Conservation (phyloP, 2,797 vertebrate species). For the Amblyopsis hoosieri region DNA sequence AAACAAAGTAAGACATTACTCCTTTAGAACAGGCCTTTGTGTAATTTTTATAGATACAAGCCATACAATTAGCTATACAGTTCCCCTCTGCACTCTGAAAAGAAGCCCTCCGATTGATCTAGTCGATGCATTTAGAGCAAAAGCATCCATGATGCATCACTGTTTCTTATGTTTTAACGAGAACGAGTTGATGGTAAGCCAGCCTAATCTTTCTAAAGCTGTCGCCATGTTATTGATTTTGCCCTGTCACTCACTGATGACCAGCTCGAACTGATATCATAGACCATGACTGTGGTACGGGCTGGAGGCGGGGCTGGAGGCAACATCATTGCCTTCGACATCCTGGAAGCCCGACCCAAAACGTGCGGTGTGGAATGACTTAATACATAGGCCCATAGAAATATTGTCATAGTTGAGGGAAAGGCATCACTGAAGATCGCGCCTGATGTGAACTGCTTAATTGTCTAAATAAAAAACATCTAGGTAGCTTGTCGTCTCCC, state of each 20-base stretch:
- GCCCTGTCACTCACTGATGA: constrained; percentile 58
- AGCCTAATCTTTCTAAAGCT: constrained; percentile 16
- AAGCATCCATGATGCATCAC: too few relatives aligned
- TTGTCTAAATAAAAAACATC: neutral
- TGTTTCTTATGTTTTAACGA: too few relatives aligned
- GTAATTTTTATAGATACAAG: too few relatives aligned
- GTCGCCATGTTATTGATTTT: constrained; percentile 45
- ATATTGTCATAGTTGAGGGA: neutral
- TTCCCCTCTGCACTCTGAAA: too few relatives aligned
- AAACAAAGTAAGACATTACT: too few relatives aligned
- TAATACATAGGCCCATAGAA: neutral
- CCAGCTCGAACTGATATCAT: constrained; percentile 37
- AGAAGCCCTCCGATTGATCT: too few relatives aligned
- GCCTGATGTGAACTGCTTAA: constrained; percentile 3
- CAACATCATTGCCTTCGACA: constrained; percentile 21
- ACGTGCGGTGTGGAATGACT: constrained; percentile 5
- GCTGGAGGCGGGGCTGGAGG: constrained; percentile 1
- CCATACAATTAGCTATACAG: too few relatives aligned
- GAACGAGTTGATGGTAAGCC: too few relatives aligned
- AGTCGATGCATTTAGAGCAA: too few relatives aligned
- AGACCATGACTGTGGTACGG: constrained; percentile 28
- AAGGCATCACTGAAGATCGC: neutral
- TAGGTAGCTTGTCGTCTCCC: too few relatives aligned
- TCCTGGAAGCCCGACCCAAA: constrained; percentile 6
- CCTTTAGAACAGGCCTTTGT: too few relatives aligned